Evolutionary conservation across 1,140 invertebrate species (phyloP), one percentile per base, ranked within the genome.

Genomic region (Drosophila sp.): DNA sequence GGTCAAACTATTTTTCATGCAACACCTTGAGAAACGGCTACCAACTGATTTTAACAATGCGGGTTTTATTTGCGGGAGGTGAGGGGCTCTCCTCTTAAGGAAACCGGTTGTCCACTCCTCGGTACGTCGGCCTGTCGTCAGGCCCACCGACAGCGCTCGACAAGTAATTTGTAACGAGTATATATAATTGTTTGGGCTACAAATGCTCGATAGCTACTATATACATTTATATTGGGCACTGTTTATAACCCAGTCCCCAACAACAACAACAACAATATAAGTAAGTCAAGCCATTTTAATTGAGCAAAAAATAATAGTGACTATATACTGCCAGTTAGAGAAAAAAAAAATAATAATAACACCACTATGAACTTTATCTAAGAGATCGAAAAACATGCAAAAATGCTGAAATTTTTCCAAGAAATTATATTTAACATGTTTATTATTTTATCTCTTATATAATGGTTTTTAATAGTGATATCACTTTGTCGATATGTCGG

Each of bases 1-100:
- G 80, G 80, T 83, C 80, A 83, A 66, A 75, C 53, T 53, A 57
- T 79, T 80, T 82, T 80, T 70, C 80, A 84, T 79, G 76, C 80
- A 83, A 83, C 80, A 83, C 80, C 80, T 83, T 83, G 80, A 76
- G 72, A 50, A 72, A 50, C 73, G 66, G 62, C 36, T 51, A 57
- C 29, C 43, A 66, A 53, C 36, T 53, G 54, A 73, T 59, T 69
- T 67, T 11, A 69, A 48, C 56, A 62, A 73, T 62, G 64, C 32
- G 64, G 63, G 54, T 14, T 50, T 32, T 18, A 2, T 8, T n/a
- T 0, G 53, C 11, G 43, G n/a, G 5, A 2, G 13, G 1, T 11
- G 27, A 7, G n/a, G 61, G 43, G 50, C 18, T 11, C 16, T 18
- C 14, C 45, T 36, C 45, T 50, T 2, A 67, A 54, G 57, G 58